Conservation (phyloP, 2,113 vertebrate species). For the Ctenodactylus gundi region DNA sequence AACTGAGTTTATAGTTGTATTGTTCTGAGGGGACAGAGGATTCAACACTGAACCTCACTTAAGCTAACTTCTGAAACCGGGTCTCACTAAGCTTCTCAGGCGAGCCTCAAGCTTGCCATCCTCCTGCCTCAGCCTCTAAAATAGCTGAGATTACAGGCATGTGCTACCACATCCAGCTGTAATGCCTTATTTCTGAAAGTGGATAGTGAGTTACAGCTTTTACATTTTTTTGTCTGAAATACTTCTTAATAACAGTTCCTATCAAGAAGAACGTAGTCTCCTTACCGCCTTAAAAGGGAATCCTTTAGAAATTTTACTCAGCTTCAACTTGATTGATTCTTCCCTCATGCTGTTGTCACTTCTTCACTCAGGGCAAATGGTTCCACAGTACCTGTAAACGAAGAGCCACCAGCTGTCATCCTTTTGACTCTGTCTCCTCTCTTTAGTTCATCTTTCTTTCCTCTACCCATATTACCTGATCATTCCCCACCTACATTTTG, state of each 20-base stretch:
- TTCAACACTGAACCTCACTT: neutral
- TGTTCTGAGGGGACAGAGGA: neutral
- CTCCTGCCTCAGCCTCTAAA: neutral
- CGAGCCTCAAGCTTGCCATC: neutral
- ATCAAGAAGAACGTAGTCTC: neutral
- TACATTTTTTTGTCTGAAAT: slow-evolving; percentile 7
- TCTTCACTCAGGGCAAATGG: neutral
- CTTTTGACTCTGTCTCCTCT: neutral
- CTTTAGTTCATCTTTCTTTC: neutral
- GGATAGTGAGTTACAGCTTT: neutral
- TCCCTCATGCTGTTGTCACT: neutral
- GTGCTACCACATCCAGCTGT: no score
- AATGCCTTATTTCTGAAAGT: neutral
- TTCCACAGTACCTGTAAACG: neutral
- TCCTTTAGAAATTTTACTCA: neutral
- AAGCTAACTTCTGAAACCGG: no score
- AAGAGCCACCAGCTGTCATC: neutral
- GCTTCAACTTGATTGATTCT: neutral
- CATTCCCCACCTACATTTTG: neutral
- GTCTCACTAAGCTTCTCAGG: neutral
- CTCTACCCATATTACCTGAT: neutral
- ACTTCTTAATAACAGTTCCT: neutral
- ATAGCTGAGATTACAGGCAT: neutral
- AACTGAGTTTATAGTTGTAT: neutral
- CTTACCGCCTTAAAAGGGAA: neutral